phyloP scores from a whole-genome alignment of 2,888 invertebrate species.

The Lithophane leautieri region DNA sequence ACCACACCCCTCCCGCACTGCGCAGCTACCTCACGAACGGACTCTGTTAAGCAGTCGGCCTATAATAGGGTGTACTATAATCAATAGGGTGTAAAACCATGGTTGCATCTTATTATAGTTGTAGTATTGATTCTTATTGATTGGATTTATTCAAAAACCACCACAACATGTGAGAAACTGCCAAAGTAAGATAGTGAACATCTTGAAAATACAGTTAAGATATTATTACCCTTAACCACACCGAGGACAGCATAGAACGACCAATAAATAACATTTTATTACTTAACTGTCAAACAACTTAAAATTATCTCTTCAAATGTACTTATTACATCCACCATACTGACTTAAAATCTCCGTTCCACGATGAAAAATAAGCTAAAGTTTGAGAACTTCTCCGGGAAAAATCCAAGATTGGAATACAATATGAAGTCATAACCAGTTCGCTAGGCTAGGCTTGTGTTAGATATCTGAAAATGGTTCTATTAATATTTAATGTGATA shows the following conservation, averaged over 20 bases:
- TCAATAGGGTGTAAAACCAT: no score
- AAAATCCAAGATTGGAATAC: slow-evolving; percentile 11
- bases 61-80: no score
- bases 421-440: slow-evolving; percentile 36
- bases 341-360: background rate
- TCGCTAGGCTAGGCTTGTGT: background rate
- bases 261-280: slow-evolving; percentile 30
- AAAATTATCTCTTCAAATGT: slow-evolving; percentile 8
- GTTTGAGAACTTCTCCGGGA: background rate
- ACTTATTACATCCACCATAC: background rate
- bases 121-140: no score
- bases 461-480: slow-evolving; percentile 48
- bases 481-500: slow-evolving; percentile 70
- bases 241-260: background rate
- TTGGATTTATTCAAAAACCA: no score
- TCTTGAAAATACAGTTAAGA: no score
- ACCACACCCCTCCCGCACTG: no score
- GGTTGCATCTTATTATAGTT: no score
- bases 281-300: slow-evolving; percentile 10
- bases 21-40: no score
- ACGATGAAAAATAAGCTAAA: slow-evolving; percentile 1
- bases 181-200: no score
- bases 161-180: no score
- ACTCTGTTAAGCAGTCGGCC: no score
- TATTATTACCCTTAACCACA: background rate